Percentiles rank a stretch among this genome's conserved stretches.
Conservation (phyloP, 1,140 invertebrate genomes). For the Pentalonia nigronervosa region DNA sequence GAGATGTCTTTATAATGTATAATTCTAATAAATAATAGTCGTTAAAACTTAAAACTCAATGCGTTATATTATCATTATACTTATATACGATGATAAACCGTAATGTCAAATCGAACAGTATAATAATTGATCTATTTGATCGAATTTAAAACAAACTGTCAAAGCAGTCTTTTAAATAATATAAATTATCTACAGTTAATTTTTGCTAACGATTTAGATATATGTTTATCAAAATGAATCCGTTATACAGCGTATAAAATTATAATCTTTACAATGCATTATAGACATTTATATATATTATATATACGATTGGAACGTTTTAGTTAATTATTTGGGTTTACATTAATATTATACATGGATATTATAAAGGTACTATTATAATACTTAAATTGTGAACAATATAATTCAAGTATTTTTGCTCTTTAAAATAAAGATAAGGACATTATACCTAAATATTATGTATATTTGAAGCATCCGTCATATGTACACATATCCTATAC, state of each 20-base stretch:
- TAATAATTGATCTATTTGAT: neutral
- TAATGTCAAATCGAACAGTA: neutral
- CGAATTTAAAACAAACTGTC: neutral
- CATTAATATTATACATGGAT: no score
- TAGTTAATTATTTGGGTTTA: neutral
- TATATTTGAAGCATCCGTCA: neutral
- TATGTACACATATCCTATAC: neutral
- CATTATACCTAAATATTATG: neutral
- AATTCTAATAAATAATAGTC: constrained; percentile 1
- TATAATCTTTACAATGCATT: no score
- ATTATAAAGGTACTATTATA: neutral
- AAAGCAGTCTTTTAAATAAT: neutral
- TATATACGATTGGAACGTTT: neutral
- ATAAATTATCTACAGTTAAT: neutral
- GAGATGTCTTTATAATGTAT: neutral
- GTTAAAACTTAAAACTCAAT: neutral
- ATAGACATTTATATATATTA: no score
- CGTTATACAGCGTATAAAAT: no score
- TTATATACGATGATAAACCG: neutral
- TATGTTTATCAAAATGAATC: neutral
- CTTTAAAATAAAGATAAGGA: neutral
- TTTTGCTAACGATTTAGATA: neutral
- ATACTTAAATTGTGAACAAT: neutral
- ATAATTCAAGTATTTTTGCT: neutral
- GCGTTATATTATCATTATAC: neutral